These are phyloP conservation scores for Bombus waltoni DNA, from an alignment of 1,140 invertebrate species.

Conservation along the genomic window DNA sequence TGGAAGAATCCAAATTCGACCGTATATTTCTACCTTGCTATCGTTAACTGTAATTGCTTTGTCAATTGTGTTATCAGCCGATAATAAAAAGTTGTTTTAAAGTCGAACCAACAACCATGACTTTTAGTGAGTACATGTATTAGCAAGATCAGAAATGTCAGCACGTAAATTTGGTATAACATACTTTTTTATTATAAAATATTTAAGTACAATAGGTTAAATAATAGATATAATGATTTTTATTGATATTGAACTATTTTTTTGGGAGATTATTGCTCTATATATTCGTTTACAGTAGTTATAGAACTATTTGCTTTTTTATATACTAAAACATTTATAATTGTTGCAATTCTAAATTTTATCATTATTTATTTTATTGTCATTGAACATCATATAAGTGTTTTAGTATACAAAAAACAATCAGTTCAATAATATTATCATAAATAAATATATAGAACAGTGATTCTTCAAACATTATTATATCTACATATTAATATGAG, in stretches of 20 bases:
- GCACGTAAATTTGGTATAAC: neutral
- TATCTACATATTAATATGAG: neutral
- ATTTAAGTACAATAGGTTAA: neutral
- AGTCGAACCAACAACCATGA: neutral
- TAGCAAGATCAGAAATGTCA: neutral
- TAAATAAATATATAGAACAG: neutral
- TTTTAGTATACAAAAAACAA: neutral
- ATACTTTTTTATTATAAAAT: neutral
- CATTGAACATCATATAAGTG: neutral
- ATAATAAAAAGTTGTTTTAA: neutral
- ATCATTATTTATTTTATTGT: too few relatives aligned
- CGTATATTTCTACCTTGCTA: too few relatives aligned
- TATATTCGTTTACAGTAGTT: neutral
- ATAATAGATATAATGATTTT: neutral
- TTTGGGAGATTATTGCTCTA: neutral
- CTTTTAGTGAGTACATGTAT: constrained; percentile 4
- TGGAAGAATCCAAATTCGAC: neutral
- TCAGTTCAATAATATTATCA: neutral
- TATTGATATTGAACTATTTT: neutral
- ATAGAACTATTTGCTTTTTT: too few relatives aligned
- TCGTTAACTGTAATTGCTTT: neutral
- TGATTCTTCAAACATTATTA: neutral
- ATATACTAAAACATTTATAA: too few relatives aligned
- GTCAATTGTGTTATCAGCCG: neutral
- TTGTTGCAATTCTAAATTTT: too few relatives aligned